Conservation (phyloP, 2,888 invertebrate species). For the Agapostemon virescens region DNA sequence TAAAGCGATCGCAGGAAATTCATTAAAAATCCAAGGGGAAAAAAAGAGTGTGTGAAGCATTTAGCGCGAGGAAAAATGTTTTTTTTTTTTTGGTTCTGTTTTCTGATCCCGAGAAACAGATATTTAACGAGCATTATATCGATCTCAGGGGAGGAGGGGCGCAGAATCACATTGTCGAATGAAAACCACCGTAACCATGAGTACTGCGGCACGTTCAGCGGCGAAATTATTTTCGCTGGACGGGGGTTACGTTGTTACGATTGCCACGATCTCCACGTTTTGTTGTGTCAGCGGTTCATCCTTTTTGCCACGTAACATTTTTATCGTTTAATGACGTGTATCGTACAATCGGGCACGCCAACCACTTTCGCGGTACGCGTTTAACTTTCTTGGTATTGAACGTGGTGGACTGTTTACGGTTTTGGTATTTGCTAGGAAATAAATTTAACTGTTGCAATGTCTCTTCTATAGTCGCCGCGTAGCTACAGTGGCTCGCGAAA, state of each 20-base stretch:
- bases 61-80: not conserved
- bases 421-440: not conserved
- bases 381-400: not conserved
- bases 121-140: conserved; percentile 34
- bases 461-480: too few relatives aligned
- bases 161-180: not conserved
- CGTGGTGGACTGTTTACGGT: conserved; percentile 19
- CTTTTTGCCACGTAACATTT: conserved; percentile 31
- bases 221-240: conserved; percentile 34
- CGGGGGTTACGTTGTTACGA: not conserved
- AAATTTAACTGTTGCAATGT: not conserved
- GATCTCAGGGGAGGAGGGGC: conserved; percentile 8
- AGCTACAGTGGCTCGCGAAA: too few relatives aligned
- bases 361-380: conserved; percentile 11
- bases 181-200: conserved; percentile 8
- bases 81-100: not conserved
- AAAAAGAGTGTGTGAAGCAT: not conserved
- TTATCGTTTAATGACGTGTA: conserved; percentile 44
- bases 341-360: conserved; percentile 33
- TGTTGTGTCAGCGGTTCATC: conserved; percentile 34
- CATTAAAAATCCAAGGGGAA: not conserved
- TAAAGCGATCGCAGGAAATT: not conserved
- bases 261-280: conserved; percentile 10
- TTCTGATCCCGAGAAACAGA: conserved; percentile 1
- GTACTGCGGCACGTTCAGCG: not conserved